Base-by-base conservation (phyloP, 2,797 vertebrate species). In the Poecilia velifera region DNA sequence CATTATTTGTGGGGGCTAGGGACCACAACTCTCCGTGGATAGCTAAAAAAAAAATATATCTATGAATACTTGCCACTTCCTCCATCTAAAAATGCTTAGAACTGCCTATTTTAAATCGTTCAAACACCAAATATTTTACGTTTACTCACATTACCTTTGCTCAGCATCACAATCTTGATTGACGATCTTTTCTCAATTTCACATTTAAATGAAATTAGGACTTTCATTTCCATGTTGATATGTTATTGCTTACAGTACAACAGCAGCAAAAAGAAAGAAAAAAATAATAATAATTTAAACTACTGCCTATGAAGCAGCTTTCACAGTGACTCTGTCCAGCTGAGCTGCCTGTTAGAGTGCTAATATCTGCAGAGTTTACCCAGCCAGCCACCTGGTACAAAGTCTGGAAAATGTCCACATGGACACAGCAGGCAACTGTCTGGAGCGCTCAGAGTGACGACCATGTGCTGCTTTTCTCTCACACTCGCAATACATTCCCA, bases 361-460 rank as follows among this genome's bases (percentile, higher is more conserved):
- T 22, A 71, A 71, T 45, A 45, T 45, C 14, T 16, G n/a, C 68
- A 45, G 68, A 45, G 68, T n/a, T 71, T 45, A 62, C 16, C n/a
- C 53, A 31, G n/a, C 55, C 25, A 31, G 53, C 73, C 73, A 45
- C 36, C 53, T 46, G 39, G 41, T 43, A 75, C 22, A 62, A 75
- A 18, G 74, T 75, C 74, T 75, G 74, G 74, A 62, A 59, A 45
- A 45, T 45, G 55, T 62, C 74, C 28, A 20, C 43, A 57, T 31
- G 55, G 68, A 45, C 68, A 45, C 41, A 46, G 41, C 68, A 45
- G 22, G 68, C 45, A 45, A 45, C 68, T 45, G 22, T 28, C 43
- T 46, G 41, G 25, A 46, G 41, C 2, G 6, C n/a, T 71, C 68
- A 45, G 41, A 25, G 39, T 20, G 59, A 36, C 7, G 31, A 14